These are phyloP conservation scores for Denticeps clupeoides DNA, from an alignment of 2,797 vertebrate genomes.

Conservation along the genomic window DNA sequence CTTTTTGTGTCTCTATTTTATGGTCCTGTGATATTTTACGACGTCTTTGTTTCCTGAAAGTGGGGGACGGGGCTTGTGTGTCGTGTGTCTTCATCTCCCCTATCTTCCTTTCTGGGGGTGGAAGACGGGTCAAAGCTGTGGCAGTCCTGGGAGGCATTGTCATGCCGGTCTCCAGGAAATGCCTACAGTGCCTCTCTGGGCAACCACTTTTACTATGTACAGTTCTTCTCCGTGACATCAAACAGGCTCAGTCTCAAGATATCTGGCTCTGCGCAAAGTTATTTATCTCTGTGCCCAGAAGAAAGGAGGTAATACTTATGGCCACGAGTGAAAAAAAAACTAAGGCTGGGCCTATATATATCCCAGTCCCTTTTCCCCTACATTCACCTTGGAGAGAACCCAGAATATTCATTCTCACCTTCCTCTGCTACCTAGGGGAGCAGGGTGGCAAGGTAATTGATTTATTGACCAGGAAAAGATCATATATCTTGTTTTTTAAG, in stretches of 20 bases:
- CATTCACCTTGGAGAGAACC: slow-evolving; percentile 39
- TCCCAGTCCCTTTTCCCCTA: slow-evolving; percentile 46
- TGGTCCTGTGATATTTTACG: slow-evolving; percentile 49
- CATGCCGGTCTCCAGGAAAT: slow-evolving; percentile 41
- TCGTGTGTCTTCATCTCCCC: slow-evolving; percentile 27
- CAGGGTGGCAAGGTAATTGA: slow-evolving; percentile 49
- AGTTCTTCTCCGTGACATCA: neutral
- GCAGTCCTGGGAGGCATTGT: slow-evolving; percentile 55
- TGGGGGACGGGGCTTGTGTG: slow-evolving; percentile 7
- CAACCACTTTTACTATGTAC: slow-evolving; percentile 2
- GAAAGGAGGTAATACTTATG: slow-evolving; percentile 30
- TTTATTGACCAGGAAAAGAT: slow-evolving; percentile 54
- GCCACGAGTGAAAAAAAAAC: slow-evolving; percentile 49
- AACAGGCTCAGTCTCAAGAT: neutral
- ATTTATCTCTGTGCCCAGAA: slow-evolving; percentile 21
- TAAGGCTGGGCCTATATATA: slow-evolving; percentile 57
- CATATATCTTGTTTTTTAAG: slow-evolving; percentile 59
- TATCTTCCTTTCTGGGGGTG: slow-evolving; percentile 37
- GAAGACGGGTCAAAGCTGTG: slow-evolving; percentile 59
- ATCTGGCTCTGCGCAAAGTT: slow-evolving; percentile 29
- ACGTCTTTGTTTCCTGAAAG: slow-evolving; percentile 42
- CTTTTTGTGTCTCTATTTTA: slow-evolving; percentile 33
- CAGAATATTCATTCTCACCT: slow-evolving; percentile 47
- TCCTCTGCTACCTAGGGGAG: slow-evolving; percentile 50
- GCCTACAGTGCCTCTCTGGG: slow-evolving; percentile 40